Evolutionary conservation across 2,113 vertebrate genomes (phyloP).

Genomic region (human): DNA sequence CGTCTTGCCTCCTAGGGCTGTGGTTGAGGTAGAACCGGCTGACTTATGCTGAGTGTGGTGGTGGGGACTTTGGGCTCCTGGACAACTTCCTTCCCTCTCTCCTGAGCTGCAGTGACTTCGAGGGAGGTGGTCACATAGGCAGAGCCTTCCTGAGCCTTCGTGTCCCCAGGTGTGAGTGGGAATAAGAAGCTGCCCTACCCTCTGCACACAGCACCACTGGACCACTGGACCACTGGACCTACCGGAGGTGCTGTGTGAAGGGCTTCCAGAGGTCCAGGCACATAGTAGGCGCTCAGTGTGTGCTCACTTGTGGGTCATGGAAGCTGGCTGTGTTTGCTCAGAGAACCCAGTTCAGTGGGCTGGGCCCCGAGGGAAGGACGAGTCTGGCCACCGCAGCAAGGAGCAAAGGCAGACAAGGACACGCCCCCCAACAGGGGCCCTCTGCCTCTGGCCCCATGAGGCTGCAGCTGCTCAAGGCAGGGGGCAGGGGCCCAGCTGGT

Average conservation of each 20-base stretch:
- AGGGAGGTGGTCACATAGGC: background rate
- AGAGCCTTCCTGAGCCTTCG: background rate
- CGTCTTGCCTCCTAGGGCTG: background rate
- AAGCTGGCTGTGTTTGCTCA: background rate
- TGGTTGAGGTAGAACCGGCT: background rate
- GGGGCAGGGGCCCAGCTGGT: slow-evolving; percentile 16
- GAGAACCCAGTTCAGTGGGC: background rate
- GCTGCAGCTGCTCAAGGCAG: slow-evolving; percentile 64
- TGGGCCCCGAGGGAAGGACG: background rate
- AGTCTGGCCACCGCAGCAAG: background rate
- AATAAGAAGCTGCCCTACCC: too few relatives aligned
- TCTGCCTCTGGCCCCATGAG: background rate
- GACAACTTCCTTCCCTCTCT: background rate
- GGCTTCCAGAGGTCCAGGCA: background rate
- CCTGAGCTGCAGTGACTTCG: background rate
- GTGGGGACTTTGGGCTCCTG: background rate
- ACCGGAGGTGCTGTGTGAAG: background rate
- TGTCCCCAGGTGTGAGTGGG: background rate
- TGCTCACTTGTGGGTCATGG: background rate
- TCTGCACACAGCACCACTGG: too few relatives aligned
- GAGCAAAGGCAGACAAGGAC: background rate
- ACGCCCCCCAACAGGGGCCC: background rate
- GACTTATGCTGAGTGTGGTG: background rate
- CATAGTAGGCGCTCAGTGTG: accelerated
- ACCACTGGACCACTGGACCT: too few relatives aligned